Percentiles rank a stretch among this genome's conserved stretches.
phyloP scores from a whole-genome alignment of 1,140 invertebrate species.

The Proctacanthus coquilletti region DNA sequence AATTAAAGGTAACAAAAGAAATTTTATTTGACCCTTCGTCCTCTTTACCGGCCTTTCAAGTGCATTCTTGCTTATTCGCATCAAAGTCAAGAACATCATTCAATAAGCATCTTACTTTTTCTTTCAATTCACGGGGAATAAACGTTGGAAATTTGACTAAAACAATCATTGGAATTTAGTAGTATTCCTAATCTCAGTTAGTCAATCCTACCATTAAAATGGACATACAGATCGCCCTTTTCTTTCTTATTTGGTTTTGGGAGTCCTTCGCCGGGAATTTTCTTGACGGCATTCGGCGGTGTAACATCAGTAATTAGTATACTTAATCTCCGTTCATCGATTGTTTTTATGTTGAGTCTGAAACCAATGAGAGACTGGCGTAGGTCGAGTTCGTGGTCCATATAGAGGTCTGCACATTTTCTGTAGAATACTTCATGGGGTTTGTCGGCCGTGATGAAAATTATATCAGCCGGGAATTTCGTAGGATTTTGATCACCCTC shows the following conservation, averaged over 20 bases:
- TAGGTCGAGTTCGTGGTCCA: constrained; percentile 39
- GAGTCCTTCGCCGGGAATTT: constrained; percentile 44
- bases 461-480: constrained; percentile 65
- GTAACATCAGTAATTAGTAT: constrained; percentile 54
- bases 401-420: constrained; percentile 45
- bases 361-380: constrained; percentile 50
- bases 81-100: too few relatives aligned
- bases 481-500: constrained; percentile 69
- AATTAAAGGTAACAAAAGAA: too few relatives aligned
- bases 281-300: constrained; percentile 41
- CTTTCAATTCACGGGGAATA: too few relatives aligned
- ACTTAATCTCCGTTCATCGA: constrained; percentile 49
- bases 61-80: too few relatives aligned
- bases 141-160: neutral
- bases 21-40: too few relatives aligned
- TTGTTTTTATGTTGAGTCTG: constrained; percentile 42
- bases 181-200: neutral
- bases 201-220: constrained; percentile 14
- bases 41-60: too few relatives aligned
- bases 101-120: too few relatives aligned
- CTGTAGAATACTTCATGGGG: constrained; percentile 56
- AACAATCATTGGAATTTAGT: neutral
- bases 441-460: constrained; percentile 71
- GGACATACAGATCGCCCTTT: constrained; percentile 21
- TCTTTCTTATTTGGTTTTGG: constrained; percentile 32